These are phyloP conservation scores for Spheniscus humboldti DNA, from an alignment of 2,797 vertebrate species.

Conservation along the genomic window DNA sequence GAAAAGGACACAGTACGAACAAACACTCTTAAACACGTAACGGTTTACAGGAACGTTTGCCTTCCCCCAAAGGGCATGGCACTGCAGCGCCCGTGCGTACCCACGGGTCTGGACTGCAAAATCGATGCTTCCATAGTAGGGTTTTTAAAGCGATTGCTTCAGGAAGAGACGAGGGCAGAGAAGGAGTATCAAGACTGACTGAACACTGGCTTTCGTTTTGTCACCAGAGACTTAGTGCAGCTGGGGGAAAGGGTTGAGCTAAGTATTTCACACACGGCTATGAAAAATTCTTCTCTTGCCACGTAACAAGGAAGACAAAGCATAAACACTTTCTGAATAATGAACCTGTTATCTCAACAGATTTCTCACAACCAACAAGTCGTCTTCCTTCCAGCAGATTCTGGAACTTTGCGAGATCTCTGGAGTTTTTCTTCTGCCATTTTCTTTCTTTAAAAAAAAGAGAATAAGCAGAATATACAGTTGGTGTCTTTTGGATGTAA, in stretches of 20 bases:
- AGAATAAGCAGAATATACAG: slow-evolving; percentile 51
- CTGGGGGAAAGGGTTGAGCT: background rate
- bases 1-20: background rate
- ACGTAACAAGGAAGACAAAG: slow-evolving; percentile 38
- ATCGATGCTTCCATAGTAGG: accelerated
- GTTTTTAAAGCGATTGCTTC: background rate
- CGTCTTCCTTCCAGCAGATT: slow-evolving; percentile 25
- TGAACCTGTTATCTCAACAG: slow-evolving; percentile 37
- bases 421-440: slow-evolving; percentile 51
- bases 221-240: background rate
- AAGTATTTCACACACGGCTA: background rate
- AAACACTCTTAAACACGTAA: background rate
- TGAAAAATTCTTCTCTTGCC: slow-evolving; percentile 23
- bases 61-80: background rate
- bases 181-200: background rate
- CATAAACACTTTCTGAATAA: slow-evolving; percentile 1
- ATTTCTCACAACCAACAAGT: slow-evolving; percentile 27
- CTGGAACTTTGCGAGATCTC: slow-evolving; percentile 3
- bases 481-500: slow-evolving; percentile 20
- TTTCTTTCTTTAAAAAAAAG: slow-evolving; percentile 55
- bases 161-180: background rate
- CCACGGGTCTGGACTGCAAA: background rate
- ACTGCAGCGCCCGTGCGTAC: background rate
- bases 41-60: background rate
- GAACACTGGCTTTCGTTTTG: accelerated